phyloP scores from a whole-genome alignment of 2,888 invertebrate species.

The Drosophila prostipennis region DNA sequence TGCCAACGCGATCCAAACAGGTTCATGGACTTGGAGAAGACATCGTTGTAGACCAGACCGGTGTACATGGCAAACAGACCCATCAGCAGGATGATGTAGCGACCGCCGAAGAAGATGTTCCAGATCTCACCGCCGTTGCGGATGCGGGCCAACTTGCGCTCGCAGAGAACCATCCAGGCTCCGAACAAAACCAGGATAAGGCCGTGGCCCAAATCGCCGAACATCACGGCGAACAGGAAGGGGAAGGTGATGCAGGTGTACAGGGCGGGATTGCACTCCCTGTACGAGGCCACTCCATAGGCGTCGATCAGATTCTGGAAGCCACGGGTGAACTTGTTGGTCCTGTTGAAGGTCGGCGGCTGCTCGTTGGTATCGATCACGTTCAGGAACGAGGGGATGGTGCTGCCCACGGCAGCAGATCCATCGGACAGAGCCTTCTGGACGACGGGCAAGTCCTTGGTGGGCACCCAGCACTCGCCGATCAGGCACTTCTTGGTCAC shows the following conservation, averaged over 20 bases:
- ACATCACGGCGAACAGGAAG: slow-evolving; percentile 98
- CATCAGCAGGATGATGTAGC: slow-evolving; percentile 98
- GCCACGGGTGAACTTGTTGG: slow-evolving; percentile 96
- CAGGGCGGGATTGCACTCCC: slow-evolving; percentile 95
- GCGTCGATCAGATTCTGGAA: slow-evolving; percentile 97
- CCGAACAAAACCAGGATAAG: slow-evolving; percentile 93
- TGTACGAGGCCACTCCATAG: slow-evolving; percentile 96
- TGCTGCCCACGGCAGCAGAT: slow-evolving; percentile 94
- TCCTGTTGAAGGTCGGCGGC: slow-evolving; percentile 96
- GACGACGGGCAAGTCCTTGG: slow-evolving; percentile 89
- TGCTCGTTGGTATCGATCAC: slow-evolving; percentile 92
- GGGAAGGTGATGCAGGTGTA: slow-evolving; percentile 97
- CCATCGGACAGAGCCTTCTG: slow-evolving; percentile 93
- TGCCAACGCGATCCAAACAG: slow-evolving; percentile 96
- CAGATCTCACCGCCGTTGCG: slow-evolving; percentile 94
- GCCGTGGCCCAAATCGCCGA: slow-evolving; percentile 97
- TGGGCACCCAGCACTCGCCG: slow-evolving; percentile 95
- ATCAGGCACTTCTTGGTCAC: slow-evolving; percentile 96
- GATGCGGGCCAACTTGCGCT: slow-evolving; percentile 90
- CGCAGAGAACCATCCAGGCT: slow-evolving; percentile 92
- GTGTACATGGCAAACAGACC: slow-evolving; percentile 99
- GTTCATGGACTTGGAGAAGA: slow-evolving; percentile 98
- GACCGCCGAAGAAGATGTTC: slow-evolving; percentile 98
- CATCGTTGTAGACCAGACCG: slow-evolving; percentile 98
- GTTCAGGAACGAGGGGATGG: slow-evolving; percentile 96